Conservation (phyloP, 2,797 vertebrate genomes). For the Darevskia nairensis region DNA sequence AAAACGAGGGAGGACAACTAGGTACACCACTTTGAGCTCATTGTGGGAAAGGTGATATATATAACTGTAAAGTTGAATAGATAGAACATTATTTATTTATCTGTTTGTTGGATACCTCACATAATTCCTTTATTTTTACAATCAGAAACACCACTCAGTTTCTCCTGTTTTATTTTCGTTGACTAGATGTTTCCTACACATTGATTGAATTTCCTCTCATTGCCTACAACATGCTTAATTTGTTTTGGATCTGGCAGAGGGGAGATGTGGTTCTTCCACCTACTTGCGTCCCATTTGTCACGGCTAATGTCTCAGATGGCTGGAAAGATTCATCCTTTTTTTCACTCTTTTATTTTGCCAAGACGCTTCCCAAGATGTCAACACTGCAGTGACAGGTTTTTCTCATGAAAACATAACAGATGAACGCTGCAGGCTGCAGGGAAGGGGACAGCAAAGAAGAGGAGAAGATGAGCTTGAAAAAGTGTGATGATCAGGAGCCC, state of each 20-base stretch:
- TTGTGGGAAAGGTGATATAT: no score
- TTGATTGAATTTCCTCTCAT: constrained; percentile 39
- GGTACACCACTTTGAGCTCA: no score
- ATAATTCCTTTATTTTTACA: no score
- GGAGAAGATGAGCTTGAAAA: background rate
- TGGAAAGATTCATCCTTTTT: constrained; percentile 9
- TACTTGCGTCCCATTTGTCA: constrained; percentile 15
- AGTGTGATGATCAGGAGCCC: background rate
- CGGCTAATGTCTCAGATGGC: constrained; percentile 14
- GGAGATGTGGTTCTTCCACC: constrained; percentile 28
- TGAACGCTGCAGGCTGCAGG: background rate
- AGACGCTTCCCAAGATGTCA: constrained; percentile 10
- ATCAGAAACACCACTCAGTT: background rate
- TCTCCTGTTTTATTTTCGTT: constrained; percentile 37
- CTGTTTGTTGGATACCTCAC: no score
- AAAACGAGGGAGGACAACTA: no score
- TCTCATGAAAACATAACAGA: background rate
- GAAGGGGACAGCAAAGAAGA: background rate
- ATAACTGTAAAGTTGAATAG: no score
- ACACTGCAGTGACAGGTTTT: background rate
- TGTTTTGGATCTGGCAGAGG: constrained; percentile 30
- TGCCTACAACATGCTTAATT: constrained; percentile 28
- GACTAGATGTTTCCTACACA: constrained; percentile 37
- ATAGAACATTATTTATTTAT: no score
- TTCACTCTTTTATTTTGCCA: constrained; percentile 16